Evolutionary conservation across 2,113 vertebrate species (phyloP).

Genomic region (Buteo buteo): DNA sequence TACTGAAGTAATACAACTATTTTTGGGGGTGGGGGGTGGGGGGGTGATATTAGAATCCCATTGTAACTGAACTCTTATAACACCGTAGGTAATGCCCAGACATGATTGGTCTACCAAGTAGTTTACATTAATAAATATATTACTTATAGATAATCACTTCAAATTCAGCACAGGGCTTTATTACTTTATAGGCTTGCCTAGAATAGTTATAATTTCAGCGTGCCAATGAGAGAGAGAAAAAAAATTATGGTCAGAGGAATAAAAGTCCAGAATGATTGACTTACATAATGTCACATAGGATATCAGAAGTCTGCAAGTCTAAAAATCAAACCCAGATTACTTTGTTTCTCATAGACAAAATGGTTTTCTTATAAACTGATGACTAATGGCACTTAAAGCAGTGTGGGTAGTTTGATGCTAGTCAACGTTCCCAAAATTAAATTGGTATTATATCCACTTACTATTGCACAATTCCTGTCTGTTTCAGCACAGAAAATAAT

Average conservation of each 20-base stretch:
- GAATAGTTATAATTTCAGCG: background rate
- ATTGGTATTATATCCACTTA: background rate
- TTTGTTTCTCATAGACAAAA: background rate
- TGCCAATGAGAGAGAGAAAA: background rate
- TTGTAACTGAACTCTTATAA: background rate
- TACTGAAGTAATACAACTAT: background rate
- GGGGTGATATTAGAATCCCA: background rate
- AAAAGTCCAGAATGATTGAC: background rate
- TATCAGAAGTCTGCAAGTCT: background rate
- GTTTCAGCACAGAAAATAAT: background rate
- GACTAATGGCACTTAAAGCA: background rate
- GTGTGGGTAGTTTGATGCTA: background rate
- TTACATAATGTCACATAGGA: background rate
- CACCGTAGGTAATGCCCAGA: background rate
- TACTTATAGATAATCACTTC: background rate
- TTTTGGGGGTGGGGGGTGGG: background rate
- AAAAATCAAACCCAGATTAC: background rate
- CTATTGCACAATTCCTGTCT: background rate
- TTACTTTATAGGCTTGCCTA: background rate
- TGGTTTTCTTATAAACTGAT: background rate
- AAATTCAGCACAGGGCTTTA: background rate
- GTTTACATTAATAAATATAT: background rate
- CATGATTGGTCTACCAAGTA: background rate
- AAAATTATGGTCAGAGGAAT: background rate
- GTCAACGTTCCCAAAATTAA: background rate